phyloP scores from a whole-genome alignment of 2,113 vertebrate genomes.

The Lota lota region DNA sequence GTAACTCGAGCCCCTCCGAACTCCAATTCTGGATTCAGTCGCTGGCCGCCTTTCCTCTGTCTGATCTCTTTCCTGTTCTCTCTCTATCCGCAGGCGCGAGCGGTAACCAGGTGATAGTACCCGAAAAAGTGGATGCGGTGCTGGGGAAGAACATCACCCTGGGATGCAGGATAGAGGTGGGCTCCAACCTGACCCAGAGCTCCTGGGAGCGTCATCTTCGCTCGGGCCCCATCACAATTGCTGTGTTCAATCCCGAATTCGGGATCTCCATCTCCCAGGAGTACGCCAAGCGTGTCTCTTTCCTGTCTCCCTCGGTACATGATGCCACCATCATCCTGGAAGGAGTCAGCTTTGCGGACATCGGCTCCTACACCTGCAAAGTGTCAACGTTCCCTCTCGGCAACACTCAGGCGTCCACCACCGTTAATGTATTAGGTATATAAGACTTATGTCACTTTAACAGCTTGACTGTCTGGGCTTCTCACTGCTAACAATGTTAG shows the following conservation, averaged over 20 bases:
- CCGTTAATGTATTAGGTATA: slow-evolving; percentile 88
- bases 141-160: slow-evolving; percentile 92
- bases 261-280: slow-evolving; percentile 85
- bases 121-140: slow-evolving; percentile 83
- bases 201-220: slow-evolving; percentile 88
- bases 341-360: slow-evolving; percentile 85
- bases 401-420: slow-evolving; percentile 85
- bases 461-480: too few relatives aligned
- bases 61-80: slow-evolving; percentile 16
- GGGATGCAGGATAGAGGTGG: slow-evolving; percentile 85
- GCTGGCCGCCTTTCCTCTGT: not conserved
- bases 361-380: slow-evolving; percentile 91
- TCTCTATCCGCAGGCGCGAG: slow-evolving; percentile 73
- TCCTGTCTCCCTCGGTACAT: slow-evolving; percentile 83
- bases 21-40: slow-evolving; percentile 12
- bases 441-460: slow-evolving; percentile 19
- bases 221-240: slow-evolving; percentile 83
- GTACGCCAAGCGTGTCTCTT: slow-evolving; percentile 82
- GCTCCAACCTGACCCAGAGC: slow-evolving; percentile 86
- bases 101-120: slow-evolving; percentile 85
- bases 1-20: not conserved
- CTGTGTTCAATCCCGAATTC: slow-evolving; percentile 87
- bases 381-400: slow-evolving; percentile 93
- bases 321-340: slow-evolving; percentile 88
- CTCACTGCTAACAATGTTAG: slow-evolving; percentile 4